phyloP scores from a whole-genome alignment of 2,888 invertebrate genomes.

The Omphaloscelis lunosa region DNA sequence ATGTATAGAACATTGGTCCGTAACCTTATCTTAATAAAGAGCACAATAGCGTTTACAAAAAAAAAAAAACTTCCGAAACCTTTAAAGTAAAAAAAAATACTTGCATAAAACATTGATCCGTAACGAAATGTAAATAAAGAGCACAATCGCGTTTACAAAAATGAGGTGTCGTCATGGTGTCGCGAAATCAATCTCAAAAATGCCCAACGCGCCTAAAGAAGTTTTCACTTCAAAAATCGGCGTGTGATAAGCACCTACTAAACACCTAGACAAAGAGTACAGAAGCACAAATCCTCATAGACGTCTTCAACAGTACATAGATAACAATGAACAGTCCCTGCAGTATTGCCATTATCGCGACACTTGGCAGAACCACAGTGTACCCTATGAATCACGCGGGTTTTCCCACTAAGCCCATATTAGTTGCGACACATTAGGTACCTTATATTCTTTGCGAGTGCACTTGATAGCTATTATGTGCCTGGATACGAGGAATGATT shows the following conservation, averaged over 20 bases:
- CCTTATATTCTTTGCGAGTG: slow-evolving; percentile 48
- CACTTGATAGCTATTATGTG: slow-evolving; percentile 46
- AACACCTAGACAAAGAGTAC: not conserved
- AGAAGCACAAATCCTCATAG: not conserved
- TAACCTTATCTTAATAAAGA: too few relatives aligned
- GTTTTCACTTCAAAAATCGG: too few relatives aligned
- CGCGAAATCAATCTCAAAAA: too few relatives aligned
- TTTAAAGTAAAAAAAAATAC: too few relatives aligned
- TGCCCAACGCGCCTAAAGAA: too few relatives aligned
- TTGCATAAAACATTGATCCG: too few relatives aligned
- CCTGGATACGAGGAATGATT: slow-evolving; percentile 33
- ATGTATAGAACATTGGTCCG: too few relatives aligned
- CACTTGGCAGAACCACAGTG: slow-evolving; percentile 8
- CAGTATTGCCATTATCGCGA: slow-evolving; percentile 11
- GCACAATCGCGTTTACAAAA: too few relatives aligned
- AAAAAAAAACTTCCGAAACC: too few relatives aligned
- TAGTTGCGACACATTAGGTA: slow-evolving; percentile 40
- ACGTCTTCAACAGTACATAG: not conserved
- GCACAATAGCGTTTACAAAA: too few relatives aligned
- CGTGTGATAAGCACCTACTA: not conserved
- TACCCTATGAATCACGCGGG: slow-evolving; percentile 41
- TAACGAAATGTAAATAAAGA: too few relatives aligned
- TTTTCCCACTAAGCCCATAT: slow-evolving; percentile 17
- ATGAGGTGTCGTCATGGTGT: too few relatives aligned
- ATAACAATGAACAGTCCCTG: slow-evolving; percentile 27